Base-by-base conservation (phyloP, 2,113 vertebrate genomes). In the Panurus biarmicus region DNA sequence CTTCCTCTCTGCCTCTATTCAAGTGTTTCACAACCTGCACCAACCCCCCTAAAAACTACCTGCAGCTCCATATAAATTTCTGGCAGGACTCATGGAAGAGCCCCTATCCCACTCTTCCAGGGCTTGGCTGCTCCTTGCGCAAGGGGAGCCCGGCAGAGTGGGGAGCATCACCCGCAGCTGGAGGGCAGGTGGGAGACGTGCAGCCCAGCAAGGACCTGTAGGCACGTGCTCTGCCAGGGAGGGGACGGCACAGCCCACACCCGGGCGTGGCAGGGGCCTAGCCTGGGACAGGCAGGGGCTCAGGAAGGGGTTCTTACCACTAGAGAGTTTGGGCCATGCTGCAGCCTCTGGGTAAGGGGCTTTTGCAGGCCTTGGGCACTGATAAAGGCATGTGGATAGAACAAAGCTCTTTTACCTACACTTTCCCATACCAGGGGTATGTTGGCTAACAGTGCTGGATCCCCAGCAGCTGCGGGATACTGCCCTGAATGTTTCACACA, bases 21-120 rank as follows among this genome's bases (percentile, higher is more conserved):
- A 53, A 47, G 62, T 8, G 25, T 95, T 96, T 85, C 90, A 83
- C 74, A 96, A 93, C 33, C 67, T 26, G 76, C 50, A 83, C 36
- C 73, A 67, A 73, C n/a, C 9, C 72, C 42, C 64, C 31, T 22
- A 24, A 69, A 73, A 70, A 70, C 33, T 73, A 89, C 80, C 80
- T 84, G 44, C 23, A n/a, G 84, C 48, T 85, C 81, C 44, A 4
- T 21, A 22, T 40, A 31, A 40, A 50, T n/a, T 69, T 86, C 84
- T 81, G 91, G 65, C 89, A 92, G 44, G 14, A 25, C 28, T 75
- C 66, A 21, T 12, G 12, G 33, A 85, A 89, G 80, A 87, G 70
- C 48, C 53, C 70, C 57, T 5, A 0, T 65, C 40, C 47, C 1
- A 1, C 33, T 75, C 35, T 13, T 54, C 25, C 5, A 3, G 56